A percentile compares a stretch with the other conserved stretches of the same genome.
phyloP scores from a whole-genome alignment of 1,140 invertebrate species.

The Drosophila erecta region DNA sequence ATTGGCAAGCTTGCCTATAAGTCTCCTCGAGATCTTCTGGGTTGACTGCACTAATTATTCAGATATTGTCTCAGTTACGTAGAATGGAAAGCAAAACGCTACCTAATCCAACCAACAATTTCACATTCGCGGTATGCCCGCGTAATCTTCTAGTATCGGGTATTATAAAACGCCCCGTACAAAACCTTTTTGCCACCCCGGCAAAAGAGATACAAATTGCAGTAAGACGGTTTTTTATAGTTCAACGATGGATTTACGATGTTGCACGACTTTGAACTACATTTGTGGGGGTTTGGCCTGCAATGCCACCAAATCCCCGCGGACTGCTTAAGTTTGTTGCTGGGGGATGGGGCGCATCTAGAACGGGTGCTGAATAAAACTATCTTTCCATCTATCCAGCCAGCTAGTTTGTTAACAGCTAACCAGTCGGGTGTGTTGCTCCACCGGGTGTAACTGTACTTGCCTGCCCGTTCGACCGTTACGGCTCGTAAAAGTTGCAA shows the following conservation, averaged over 20 bases:
- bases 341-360: constrained; percentile 5
- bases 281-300: constrained; percentile 54
- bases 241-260: constrained; percentile 83
- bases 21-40: too few species aligned
- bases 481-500: constrained; percentile 69
- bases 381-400: constrained; percentile 32
- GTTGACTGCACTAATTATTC: too few species aligned
- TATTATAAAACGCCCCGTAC: constrained; percentile 1
- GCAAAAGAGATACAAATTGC: constrained; percentile 77
- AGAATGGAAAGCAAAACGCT: too few species aligned
- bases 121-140: neutral
- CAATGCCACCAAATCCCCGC: constrained; percentile 30
- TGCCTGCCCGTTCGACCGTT: constrained; percentile 63
- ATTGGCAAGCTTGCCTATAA: too few species aligned
- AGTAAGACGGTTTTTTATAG: constrained; percentile 79
- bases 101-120: neutral
- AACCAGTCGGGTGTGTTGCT: constrained; percentile 39
- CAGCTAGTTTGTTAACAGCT: constrained; percentile 64
- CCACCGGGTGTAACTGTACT: constrained; percentile 45
- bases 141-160: neutral
- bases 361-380: constrained; percentile 39
- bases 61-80: too few species aligned
- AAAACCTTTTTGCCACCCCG: constrained; percentile 39
- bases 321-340: constrained; percentile 49
- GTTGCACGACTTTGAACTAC: constrained; percentile 82